A percentile compares a stretch with the other conserved stretches of the same genome.
Evolutionary conservation across 2,113 vertebrate species (phyloP).

Genomic region (Melanerpes formicivorus): DNA sequence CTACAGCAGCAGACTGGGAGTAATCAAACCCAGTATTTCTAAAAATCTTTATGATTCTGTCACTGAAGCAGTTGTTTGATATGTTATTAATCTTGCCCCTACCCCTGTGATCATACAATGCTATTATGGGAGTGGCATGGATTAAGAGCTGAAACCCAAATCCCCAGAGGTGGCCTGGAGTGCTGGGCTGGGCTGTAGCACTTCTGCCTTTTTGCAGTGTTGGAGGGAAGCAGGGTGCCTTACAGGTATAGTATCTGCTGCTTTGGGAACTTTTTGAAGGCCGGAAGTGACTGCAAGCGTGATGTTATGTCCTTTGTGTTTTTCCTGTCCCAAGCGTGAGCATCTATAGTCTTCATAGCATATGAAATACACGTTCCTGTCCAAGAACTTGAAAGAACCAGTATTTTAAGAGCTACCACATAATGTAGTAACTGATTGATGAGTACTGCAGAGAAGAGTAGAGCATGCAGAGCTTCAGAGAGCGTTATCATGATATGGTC

Average conservation of each 20-base stretch:
- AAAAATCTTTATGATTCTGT: background rate
- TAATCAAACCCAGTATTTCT: background rate
- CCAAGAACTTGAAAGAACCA: background rate
- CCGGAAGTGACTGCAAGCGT: accelerated
- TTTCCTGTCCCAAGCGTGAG: background rate
- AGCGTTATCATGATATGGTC: background rate
- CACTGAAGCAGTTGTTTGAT: background rate
- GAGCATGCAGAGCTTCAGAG: background rate
- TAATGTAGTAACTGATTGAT: background rate
- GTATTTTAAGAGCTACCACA: background rate
- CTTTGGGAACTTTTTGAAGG: background rate
- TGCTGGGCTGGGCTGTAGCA: background rate
- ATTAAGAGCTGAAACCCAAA: background rate
- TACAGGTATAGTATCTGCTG: background rate
- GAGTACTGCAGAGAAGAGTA: background rate
- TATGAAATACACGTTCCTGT: background rate
- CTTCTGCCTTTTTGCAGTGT: background rate
- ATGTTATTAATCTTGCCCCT: background rate
- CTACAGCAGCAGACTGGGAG: background rate
- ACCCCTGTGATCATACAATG: accelerated
- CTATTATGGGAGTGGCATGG: accelerated
- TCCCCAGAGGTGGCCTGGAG: background rate
- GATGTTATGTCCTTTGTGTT: background rate
- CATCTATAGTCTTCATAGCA: accelerated
- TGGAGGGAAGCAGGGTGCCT: background rate